Base-by-base conservation (phyloP, 2,888 invertebrate genomes). In the Harpagoxenus sublaevis region DNA sequence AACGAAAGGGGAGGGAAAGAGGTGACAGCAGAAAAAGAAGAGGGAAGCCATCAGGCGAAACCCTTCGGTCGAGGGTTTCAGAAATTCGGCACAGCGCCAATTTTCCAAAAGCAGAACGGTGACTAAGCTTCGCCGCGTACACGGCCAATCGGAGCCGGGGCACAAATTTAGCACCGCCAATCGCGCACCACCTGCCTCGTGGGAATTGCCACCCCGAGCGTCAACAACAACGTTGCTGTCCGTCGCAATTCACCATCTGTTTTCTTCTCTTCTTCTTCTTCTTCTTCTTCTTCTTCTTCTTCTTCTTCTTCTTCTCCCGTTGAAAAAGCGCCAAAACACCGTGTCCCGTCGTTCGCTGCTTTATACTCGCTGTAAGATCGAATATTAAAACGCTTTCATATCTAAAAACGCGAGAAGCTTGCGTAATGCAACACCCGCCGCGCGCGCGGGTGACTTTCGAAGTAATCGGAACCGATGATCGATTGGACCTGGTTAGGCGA, bases 71-170 rank as follows among this genome's bases (percentile, higher is more conserved):
- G 88, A 89, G 88, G 87, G 88, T 91, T 91, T 89, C 89, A 90
- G 87, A 91, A 92, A 92, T 92, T 92, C 88, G 93, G 93, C 92
- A 84, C 48, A 57, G 31, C 55, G 92, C 93, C 93, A 93, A 92
- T 89, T 91, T 89, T 92, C 93, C 93, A 93, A 93, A 93, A 92
- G 85, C 89, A 91, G 90, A 90, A 90, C 90, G 91, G 86, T 93
- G 93, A 93, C 93, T 93, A 93, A 93, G 92, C 85, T 23, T 83
- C 55, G 48, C 65, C 74, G 60, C 66, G 63, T 81, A 82, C 68
- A 45, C 83, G 68, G 79, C 88, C 89, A 91, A 91, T 91, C 84
- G 73, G 62, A 81, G 39, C 62, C 62, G 18, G 15, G 42, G 85
- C 63, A 84, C 89, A 89, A 88, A 89, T 91, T 91, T 91, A 90